Conservation (phyloP, 2,113 vertebrate species). For the Chrysochloris asiatica region DNA sequence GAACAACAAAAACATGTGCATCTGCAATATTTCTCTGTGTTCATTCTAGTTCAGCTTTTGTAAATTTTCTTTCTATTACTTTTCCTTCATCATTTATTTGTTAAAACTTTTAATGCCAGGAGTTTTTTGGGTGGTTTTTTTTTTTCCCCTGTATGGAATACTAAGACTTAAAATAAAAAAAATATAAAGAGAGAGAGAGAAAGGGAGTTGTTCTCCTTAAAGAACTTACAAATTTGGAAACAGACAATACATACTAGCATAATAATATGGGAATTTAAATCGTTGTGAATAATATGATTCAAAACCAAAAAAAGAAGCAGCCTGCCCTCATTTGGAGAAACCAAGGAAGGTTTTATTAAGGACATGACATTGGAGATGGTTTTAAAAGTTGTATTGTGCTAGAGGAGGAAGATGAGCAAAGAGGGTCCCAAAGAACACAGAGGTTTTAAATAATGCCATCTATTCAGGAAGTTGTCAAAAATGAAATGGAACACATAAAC, state of each 20-base stretch:
- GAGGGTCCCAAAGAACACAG: neutral
- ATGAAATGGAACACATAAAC: too few species aligned
- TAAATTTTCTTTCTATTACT: conserved; percentile 62
- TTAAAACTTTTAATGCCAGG: conserved; percentile 53
- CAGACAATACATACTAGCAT: neutral
- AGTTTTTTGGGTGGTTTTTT: conserved; percentile 52
- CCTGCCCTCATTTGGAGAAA: neutral
- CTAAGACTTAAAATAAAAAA: conserved; percentile 31
- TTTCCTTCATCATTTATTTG: conserved; percentile 66
- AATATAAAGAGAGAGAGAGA: too few species aligned
- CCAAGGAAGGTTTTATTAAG: neutral
- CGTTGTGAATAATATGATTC: conserved; percentile 2
- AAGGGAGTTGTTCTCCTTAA: neutral
- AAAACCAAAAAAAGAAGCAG: neutral
- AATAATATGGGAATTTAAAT: neutral
- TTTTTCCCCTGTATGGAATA: too few species aligned
- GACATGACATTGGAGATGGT: neutral
- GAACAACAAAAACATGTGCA: too few species aligned
- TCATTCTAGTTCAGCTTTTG: conserved; percentile 61
- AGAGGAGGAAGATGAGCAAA: neutral
- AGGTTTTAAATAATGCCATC: neutral
- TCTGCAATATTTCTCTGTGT: conserved; percentile 56
- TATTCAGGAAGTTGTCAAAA: conserved; percentile 9
- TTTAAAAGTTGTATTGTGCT: neutral
- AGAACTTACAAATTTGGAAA: conserved; percentile 13